Evolutionary conservation across 2,113 vertebrate genomes (phyloP).

Genomic region (Indicator maculatus): DNA sequence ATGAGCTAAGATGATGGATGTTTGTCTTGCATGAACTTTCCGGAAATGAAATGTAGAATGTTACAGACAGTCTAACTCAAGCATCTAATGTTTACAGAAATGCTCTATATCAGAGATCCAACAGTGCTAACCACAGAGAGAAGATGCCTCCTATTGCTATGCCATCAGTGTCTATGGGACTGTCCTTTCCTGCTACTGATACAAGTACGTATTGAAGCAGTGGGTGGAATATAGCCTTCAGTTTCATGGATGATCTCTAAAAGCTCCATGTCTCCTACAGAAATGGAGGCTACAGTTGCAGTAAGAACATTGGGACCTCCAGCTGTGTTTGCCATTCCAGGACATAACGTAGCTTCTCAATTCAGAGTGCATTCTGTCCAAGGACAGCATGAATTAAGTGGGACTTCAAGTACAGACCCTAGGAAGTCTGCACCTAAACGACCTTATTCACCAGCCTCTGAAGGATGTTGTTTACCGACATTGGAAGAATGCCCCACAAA

Average conservation of each 20-base stretch:
- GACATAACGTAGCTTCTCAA: conserved; percentile 72
- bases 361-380: conserved; percentile 62
- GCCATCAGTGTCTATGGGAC: conserved; percentile 71
- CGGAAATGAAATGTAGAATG: neutral
- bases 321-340: conserved; percentile 74
- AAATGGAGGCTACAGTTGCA: conserved; percentile 50
- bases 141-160: conserved; percentile 39
- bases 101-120: conserved; percentile 38
- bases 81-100: conserved; percentile 53
- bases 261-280: conserved; percentile 56
- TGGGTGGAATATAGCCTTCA: neutral
- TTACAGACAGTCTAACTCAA: neutral
- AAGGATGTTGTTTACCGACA: conserved; percentile 68
- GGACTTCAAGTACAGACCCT: conserved; percentile 54
- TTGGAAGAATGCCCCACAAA: conserved; percentile 80
- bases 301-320: conserved; percentile 62
- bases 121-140: conserved; percentile 71
- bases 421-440: conserved; percentile 76
- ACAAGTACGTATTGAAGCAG: conserved; percentile 79
- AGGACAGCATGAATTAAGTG: conserved; percentile 77
- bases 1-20: neutral
- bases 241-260: neutral
- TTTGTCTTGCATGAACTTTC: neutral
- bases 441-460: conserved; percentile 73
- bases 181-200: conserved; percentile 80